Conservation (phyloP, 2,888 invertebrate species). For the Acanthosepion lycidas region DNA sequence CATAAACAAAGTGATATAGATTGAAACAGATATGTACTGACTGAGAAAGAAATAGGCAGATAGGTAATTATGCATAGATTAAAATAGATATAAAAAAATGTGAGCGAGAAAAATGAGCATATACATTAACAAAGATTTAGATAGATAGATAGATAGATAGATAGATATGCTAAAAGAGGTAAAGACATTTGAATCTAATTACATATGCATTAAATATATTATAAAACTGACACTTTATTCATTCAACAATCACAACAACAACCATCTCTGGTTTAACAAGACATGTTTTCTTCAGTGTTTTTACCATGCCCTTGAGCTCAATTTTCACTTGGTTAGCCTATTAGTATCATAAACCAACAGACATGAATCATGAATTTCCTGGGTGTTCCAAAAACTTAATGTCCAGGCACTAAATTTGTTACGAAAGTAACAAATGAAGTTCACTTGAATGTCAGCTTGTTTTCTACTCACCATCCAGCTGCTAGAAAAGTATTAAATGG, state of each 20-base stretch:
- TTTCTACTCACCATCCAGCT: background rate
- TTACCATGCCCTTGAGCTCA: background rate
- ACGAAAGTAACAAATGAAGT: background rate
- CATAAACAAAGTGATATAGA: too few relatives aligned
- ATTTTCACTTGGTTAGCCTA: background rate
- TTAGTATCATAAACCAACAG: background rate
- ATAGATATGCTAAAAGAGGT: background rate
- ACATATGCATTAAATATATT: background rate
- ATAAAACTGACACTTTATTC: background rate
- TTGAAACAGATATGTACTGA: too few relatives aligned
- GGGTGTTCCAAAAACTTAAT: background rate
- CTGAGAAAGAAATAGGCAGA: too few relatives aligned
- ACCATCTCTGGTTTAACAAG: background rate
- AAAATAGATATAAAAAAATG: too few relatives aligned
- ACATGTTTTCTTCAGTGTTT: background rate
- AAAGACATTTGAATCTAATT: background rate
- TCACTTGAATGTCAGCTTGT: background rate
- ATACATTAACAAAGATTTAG: too few relatives aligned
- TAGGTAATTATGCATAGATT: too few relatives aligned
- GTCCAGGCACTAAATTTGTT: background rate
- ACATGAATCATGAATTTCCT: background rate
- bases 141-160: too few relatives aligned
- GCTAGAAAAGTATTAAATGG: too few relatives aligned
- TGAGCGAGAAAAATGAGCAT: too few relatives aligned
- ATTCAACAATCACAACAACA: background rate